These are phyloP conservation scores for Reinhardtius hippoglossoides DNA, from an alignment of 2,113 vertebrate genomes.

Conservation along the genomic window DNA sequence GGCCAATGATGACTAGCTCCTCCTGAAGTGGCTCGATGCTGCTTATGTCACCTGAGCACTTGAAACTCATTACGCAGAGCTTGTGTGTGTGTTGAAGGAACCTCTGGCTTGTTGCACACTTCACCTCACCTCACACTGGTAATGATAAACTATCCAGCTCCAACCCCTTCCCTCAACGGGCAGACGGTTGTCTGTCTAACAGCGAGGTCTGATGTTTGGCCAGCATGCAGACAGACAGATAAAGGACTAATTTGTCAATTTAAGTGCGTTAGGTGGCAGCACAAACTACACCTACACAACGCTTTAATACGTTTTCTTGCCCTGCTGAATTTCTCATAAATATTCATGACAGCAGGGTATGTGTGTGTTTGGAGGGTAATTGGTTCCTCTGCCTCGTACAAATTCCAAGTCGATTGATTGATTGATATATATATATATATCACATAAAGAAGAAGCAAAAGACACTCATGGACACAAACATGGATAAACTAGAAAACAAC, in stretches of 20 bases:
- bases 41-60: background rate
- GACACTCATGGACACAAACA: background rate
- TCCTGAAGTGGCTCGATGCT: conserved; percentile 3
- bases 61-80: background rate
- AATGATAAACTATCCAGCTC: conserved; percentile 37
- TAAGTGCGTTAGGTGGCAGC: conserved; percentile 27
- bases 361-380: conserved; percentile 19
- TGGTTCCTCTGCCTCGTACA: conserved; percentile 22
- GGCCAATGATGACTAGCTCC: conserved; percentile 17
- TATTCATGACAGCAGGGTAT: conserved; percentile 40
- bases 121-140: background rate
- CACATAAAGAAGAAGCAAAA: background rate
- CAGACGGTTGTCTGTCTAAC: conserved; percentile 29
- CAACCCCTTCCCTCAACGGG: conserved; percentile 10
- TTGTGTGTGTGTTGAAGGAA: background rate
- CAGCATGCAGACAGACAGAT: conserved; percentile 29
- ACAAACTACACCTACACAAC: conserved; percentile 35
- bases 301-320: conserved; percentile 47
- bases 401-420: background rate
- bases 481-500: background rate
- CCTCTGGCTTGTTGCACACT: background rate
- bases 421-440: too few relatives aligned
- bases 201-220: conserved; percentile 37
- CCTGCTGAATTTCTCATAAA: conserved; percentile 53
- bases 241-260: conserved; percentile 48